phyloP scores from a whole-genome alignment of 2,113 vertebrate genomes.

The Ranitomeya imitator region DNA sequence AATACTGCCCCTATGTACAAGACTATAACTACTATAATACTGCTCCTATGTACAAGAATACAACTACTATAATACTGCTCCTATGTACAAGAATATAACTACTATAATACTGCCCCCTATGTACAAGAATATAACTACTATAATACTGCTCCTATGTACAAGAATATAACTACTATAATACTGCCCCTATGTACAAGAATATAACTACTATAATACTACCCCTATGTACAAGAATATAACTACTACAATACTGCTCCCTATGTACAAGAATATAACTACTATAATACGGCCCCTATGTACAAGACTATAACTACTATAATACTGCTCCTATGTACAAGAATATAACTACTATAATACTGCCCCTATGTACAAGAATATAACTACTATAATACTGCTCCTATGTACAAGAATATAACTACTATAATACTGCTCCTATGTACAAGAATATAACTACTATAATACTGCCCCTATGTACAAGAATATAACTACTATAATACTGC shows the following conservation, averaged over 20 bases:
- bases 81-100: not conserved
- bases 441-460: not conserved
- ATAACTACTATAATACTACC: not conserved
- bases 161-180: not conserved
- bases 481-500: not conserved
- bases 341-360: not conserved
- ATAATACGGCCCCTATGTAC: not conserved
- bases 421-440: not conserved
- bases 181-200: not conserved
- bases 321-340: not conserved
- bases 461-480: not conserved
- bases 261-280: constrained; percentile 1
- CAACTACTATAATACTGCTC: not conserved
- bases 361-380: not conserved
- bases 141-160: not conserved
- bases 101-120: not conserved
- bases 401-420: not conserved
- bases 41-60: not conserved
- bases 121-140: not conserved
- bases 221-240: not conserved
- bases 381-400: not conserved
- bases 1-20: not conserved
- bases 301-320: not conserved
- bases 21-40: not conserved
- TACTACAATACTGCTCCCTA: not conserved